Percentiles rank a stretch among this genome's conserved stretches.
These are phyloP conservation scores for Ammodytes marinus DNA, from an alignment of 2,113 vertebrate species.

Conservation along the genomic window DNA sequence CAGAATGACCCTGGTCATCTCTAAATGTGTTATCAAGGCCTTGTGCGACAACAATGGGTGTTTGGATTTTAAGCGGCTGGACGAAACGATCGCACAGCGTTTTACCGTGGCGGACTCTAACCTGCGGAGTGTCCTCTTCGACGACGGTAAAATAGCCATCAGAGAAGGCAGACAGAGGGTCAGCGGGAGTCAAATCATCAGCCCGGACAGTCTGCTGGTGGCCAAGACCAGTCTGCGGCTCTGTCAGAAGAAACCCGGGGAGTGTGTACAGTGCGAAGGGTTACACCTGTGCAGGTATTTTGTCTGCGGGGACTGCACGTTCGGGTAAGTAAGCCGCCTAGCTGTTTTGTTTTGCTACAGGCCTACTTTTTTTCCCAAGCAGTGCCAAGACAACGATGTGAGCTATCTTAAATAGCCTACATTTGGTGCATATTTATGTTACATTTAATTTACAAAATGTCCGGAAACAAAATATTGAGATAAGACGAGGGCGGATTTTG, in stretches of 20 bases:
- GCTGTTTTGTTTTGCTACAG: no score
- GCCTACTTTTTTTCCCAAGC: no score
- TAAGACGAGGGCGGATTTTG: no score
- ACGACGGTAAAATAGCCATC: constrained; percentile 67
- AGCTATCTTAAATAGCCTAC: no score
- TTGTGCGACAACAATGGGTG: constrained; percentile 77
- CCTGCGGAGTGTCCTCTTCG: constrained; percentile 52
- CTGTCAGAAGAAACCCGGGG: constrained; percentile 64
- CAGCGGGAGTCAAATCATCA: neutral
- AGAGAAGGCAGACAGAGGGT: neutral
- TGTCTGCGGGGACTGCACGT: constrained; percentile 78
- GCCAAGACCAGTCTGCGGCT: constrained; percentile 78
- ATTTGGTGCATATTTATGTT: neutral
- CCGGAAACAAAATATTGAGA: no score
- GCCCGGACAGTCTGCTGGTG: constrained; percentile 70
- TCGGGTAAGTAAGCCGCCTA: constrained; percentile 69
- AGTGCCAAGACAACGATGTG: no score
- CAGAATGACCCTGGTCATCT: constrained; percentile 53
- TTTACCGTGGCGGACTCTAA: constrained; percentile 25
- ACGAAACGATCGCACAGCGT: constrained; percentile 19
- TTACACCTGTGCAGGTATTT: constrained; percentile 81
- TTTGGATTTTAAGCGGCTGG: constrained; percentile 63
- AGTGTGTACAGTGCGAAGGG: constrained; percentile 65
- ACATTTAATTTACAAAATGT: fast-evolving
- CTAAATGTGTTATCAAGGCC: constrained; percentile 39